These are phyloP conservation scores for Aurelia sp. DNA, from an alignment of 30 jellyfish, hydroid and myxozoan genomes.

Conservation along the genomic window DNA sequence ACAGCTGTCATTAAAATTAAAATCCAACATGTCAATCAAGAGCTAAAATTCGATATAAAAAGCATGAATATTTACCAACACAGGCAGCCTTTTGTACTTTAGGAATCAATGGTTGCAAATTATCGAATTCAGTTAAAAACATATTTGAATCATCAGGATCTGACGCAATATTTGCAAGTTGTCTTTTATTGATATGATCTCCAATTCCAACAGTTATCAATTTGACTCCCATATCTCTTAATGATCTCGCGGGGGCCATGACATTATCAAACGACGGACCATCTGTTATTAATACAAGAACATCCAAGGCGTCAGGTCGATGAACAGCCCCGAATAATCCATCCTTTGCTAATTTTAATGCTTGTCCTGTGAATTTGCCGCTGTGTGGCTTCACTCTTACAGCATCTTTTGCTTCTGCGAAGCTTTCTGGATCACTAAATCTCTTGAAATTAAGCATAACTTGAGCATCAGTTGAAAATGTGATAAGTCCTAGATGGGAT, in stretches of 20 bases:
- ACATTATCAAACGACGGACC: slow-evolving; percentile 95
- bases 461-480: slow-evolving; percentile 98
- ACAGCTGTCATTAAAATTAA: too few species aligned
- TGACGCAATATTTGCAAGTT: slow-evolving; percentile 88
- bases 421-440: slow-evolving; percentile 88
- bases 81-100: slow-evolving; percentile 93
- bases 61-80: slow-evolving; percentile 70
- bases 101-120: slow-evolving; percentile 82
- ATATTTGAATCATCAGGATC: slow-evolving; percentile 96
- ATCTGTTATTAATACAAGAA: slow-evolving; percentile 83
- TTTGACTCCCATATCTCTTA: slow-evolving; percentile 98
- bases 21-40: background rate
- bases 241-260: slow-evolving; percentile 86
- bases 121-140: slow-evolving; percentile 93
- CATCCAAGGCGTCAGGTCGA: slow-evolving; percentile 96
- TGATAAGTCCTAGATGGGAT: slow-evolving; percentile 86
- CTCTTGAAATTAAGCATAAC: slow-evolving; percentile 92
- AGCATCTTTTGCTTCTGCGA: slow-evolving; percentile 94
- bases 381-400: slow-evolving; percentile 96
- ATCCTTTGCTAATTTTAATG: slow-evolving; percentile 86
- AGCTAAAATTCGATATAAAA: background rate
- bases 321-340: slow-evolving; percentile 85
- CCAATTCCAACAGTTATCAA: slow-evolving; percentile 91
- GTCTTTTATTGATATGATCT: slow-evolving; percentile 82
- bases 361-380: slow-evolving; percentile 96